Conservation (phyloP, 1,140 invertebrate genomes). For the Oscheius sp. region DNA sequence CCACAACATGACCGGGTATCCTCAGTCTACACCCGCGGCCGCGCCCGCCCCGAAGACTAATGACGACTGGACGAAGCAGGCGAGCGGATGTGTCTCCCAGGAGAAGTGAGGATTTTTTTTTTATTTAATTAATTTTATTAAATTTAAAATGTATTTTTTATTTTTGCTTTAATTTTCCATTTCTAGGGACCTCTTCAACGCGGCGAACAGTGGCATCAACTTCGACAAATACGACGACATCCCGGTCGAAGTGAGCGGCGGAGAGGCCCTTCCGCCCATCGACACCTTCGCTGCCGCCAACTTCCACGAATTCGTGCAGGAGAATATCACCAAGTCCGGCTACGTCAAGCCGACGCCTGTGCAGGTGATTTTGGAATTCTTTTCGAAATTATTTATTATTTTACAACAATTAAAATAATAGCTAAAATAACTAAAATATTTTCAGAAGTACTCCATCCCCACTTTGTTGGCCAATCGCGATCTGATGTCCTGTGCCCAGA, state of each 20-base stretch:
- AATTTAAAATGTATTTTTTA: too few species aligned
- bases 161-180: too few species aligned
- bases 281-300: slow-evolving; percentile 56
- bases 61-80: neutral
- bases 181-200: slow-evolving; percentile 21
- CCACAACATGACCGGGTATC: neutral
- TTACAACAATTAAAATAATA: too few species aligned
- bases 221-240: slow-evolving; percentile 99
- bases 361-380: too few species aligned
- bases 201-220: slow-evolving; percentile 76
- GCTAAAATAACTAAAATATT: too few species aligned
- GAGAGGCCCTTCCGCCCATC: slow-evolving; percentile 83
- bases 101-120: neutral
- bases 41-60: neutral
- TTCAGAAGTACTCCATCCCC: slow-evolving; percentile 89
- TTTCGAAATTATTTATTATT: too few species aligned
- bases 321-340: slow-evolving; percentile 58
- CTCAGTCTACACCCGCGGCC: neutral
- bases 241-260: slow-evolving; percentile 95
- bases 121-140: neutral
- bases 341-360: slow-evolving; percentile 59
- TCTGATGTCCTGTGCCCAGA: slow-evolving; percentile 92
- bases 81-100: neutral
- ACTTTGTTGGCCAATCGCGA: slow-evolving; percentile 82
- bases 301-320: slow-evolving; percentile 54